These are phyloP conservation scores for Lordiphosa andalusiaca DNA, from an alignment of 2,888 invertebrate species.

Conservation along the genomic window DNA sequence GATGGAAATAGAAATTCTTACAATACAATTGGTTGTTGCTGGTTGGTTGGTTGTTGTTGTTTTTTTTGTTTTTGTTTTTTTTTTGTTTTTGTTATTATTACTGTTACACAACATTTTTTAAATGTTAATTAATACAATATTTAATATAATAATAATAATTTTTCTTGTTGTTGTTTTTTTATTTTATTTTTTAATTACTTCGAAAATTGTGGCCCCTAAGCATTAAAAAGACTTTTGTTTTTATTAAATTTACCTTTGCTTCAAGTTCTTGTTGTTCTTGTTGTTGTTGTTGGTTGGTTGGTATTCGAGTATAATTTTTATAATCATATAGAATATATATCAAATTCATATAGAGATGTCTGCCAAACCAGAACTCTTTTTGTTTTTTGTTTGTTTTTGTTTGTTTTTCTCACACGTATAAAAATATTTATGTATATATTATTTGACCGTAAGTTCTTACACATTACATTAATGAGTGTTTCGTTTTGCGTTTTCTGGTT, in stretches of 20 bases:
- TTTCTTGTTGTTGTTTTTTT: conserved; percentile 55
- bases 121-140: conserved; percentile 71
- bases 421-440: conserved; percentile 67
- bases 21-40: conserved; percentile 67
- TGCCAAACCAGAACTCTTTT: conserved; percentile 32
- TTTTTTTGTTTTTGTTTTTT: conserved; percentile 31
- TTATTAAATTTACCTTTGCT: conserved; percentile 35
- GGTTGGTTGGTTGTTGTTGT: conserved; percentile 11
- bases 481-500: conserved; percentile 19
- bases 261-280: conserved; percentile 35
- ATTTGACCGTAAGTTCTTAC: conserved; percentile 43
- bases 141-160: conserved; percentile 73
- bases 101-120: conserved; percentile 72
- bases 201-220: conserved; percentile 79
- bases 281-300: conserved; percentile 22
- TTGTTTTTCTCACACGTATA: conserved; percentile 57
- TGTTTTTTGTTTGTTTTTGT: conserved; percentile 20
- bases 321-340: conserved; percentile 38
- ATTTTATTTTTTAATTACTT: conserved; percentile 68
- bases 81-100: conserved; percentile 56
- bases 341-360: conserved; percentile 53
- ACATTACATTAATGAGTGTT: conserved; percentile 68
- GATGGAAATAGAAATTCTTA: conserved; percentile 73
- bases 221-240: conserved; percentile 76
- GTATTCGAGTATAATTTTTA: conserved; percentile 39